Evolutionary conservation across 2,113 vertebrate genomes (phyloP).

Genomic region (Pygoscelis antarcticus): DNA sequence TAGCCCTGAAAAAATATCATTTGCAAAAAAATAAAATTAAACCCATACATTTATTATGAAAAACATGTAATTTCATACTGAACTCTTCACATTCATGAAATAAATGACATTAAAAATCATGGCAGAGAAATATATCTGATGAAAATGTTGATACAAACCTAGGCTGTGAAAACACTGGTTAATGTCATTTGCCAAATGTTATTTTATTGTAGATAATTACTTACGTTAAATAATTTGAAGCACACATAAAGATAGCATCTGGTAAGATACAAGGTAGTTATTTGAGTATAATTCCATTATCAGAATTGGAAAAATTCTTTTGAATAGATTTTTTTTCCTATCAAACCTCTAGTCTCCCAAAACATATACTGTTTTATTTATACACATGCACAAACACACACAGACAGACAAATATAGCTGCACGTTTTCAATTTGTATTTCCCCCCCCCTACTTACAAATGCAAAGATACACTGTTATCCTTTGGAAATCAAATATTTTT

Average conservation of each 20-base stretch:
- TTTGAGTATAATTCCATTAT: constrained; percentile 32
- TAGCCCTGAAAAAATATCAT: constrained; percentile 45
- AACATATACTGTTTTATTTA: constrained; percentile 17
- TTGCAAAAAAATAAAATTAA: constrained; percentile 51
- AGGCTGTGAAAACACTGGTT: constrained; percentile 60
- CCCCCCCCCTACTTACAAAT: constrained; percentile 11
- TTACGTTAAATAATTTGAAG: constrained; percentile 62
- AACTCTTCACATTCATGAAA: constrained; percentile 58
- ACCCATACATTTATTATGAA: constrained; percentile 43
- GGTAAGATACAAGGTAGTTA: background rate
- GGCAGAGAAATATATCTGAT: constrained; percentile 56
- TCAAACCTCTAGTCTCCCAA: background rate
- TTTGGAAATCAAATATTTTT: constrained; percentile 72
- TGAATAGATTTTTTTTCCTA: background rate
- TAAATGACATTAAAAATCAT: constrained; percentile 47
- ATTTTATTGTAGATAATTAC: constrained; percentile 63
- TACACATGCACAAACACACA: background rate
- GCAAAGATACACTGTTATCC: constrained; percentile 62
- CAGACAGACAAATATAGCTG: background rate
- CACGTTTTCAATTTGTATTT: constrained; percentile 34
- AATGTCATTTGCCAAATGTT: constrained; percentile 69
- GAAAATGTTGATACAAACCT: constrained; percentile 43
- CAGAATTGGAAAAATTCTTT: background rate
- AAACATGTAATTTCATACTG: constrained; percentile 55
- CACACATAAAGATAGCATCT: background rate